phyloP scores from a whole-genome alignment of 2,888 invertebrate species.

The Dendrolimus pini region DNA sequence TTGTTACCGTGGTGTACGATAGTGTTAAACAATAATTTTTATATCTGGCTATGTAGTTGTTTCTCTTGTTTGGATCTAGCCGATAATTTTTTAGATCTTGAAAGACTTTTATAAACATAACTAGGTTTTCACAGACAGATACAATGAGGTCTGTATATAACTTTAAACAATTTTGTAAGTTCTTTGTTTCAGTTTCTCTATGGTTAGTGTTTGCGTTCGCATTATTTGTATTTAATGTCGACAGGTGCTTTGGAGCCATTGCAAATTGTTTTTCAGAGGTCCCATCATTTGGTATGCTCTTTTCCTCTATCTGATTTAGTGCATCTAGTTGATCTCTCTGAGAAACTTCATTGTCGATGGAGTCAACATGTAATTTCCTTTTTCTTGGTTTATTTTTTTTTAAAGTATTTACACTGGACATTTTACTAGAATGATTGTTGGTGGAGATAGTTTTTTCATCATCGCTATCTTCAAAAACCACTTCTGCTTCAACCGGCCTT shows the following conservation, averaged over 20 bases:
- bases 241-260: not conserved
- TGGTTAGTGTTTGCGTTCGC: not conserved
- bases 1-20: constrained; percentile 24
- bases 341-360: not conserved
- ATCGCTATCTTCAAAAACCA: constrained; percentile 28
- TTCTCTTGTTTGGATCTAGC: constrained; percentile 6
- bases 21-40: constrained; percentile 28
- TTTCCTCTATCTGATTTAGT: not conserved
- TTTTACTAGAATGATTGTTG: not conserved
- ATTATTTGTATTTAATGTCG: constrained; percentile 1
- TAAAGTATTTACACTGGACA: not conserved
- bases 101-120: constrained; percentile 21
- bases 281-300: not conserved
- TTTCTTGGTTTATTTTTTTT: not conserved
- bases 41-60: constrained; percentile 11
- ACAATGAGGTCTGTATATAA: constrained; percentile 9
- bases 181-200: constrained; percentile 1
- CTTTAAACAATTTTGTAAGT: constrained; percentile 1
- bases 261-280: not conserved
- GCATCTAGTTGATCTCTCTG: not conserved
- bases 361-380: not conserved
- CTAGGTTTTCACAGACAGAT: constrained; percentile 22
- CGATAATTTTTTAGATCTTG: constrained; percentile 7
- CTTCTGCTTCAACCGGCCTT: constrained; percentile 21
- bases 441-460: constrained; percentile 13